phyloP scores from a whole-genome alignment of 2,113 vertebrate species.

The Aptenodytes patagonicus region DNA sequence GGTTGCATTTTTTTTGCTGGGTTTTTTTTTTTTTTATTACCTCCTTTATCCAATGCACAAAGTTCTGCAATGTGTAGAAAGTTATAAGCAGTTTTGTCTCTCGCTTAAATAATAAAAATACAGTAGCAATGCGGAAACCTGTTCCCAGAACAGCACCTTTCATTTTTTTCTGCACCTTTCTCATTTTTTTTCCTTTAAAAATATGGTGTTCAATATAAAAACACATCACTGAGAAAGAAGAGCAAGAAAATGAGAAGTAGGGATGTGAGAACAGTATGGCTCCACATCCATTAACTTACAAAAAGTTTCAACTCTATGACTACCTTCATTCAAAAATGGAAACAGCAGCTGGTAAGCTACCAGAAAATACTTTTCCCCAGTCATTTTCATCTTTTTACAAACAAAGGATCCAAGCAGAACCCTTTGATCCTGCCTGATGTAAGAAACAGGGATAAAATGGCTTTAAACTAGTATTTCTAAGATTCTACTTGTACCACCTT shows the following conservation, averaged over 20 bases:
- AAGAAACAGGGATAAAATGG: neutral
- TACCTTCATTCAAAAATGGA: neutral
- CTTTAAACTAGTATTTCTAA: neutral
- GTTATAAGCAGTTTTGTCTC: neutral
- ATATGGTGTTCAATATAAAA: neutral
- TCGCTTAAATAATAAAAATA: neutral
- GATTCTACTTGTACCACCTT: neutral
- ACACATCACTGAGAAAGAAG: neutral
- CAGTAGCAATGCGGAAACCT: neutral
- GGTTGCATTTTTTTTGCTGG: neutral
- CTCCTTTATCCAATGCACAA: neutral
- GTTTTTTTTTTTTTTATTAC: neutral
- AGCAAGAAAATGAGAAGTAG: neutral
- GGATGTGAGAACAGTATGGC: neutral
- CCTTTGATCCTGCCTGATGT: neutral
- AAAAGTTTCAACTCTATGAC: neutral
- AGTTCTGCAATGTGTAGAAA: neutral
- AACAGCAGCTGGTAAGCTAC: neutral
- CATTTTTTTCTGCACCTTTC: neutral
- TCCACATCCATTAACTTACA: neutral
- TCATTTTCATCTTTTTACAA: neutral
- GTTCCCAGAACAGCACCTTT: neutral
- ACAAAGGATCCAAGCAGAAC: neutral
- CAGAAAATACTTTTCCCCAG: neutral
- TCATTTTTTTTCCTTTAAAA: neutral